Evolutionary conservation across 2,888 invertebrate genomes (phyloP).

Genomic region (Megalurothrips usitatus): DNA sequence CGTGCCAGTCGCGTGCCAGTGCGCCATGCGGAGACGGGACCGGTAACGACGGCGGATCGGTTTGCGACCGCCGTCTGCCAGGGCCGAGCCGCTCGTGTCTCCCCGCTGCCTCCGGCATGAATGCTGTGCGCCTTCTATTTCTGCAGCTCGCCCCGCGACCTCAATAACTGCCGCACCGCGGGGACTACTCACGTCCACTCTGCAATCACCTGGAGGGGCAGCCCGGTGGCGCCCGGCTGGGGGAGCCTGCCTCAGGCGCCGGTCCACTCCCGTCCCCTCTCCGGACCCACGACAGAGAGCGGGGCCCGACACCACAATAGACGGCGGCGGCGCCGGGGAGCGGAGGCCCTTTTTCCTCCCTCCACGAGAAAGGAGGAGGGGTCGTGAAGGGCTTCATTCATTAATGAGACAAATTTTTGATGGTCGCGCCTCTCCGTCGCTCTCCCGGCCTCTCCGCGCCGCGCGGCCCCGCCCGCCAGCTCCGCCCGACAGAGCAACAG

Average conservation of each 20-base stretch:
- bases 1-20: too few species aligned
- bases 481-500: background rate
- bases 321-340: too few species aligned
- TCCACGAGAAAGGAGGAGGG: background rate
- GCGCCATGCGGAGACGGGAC: too few species aligned
- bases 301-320: too few species aligned
- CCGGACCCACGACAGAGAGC: background rate
- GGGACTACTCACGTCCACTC: background rate
- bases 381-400: background rate
- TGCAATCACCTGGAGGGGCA: too few species aligned
- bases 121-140: too few species aligned
- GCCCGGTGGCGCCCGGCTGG: too few species aligned
- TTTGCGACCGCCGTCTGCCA: too few species aligned
- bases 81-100: too few species aligned
- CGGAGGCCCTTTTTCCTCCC: background rate
- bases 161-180: background rate
- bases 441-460: background rate
- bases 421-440: background rate
- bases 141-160: background rate
- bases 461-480: background rate
- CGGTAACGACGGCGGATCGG: too few species aligned
- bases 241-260: too few species aligned
- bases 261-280: background rate
- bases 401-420: slow-evolving; percentile 12
- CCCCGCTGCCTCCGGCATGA: too few species aligned